Conservation (phyloP, 1,140 invertebrate genomes). For the Panagrolaimus sp. region DNA sequence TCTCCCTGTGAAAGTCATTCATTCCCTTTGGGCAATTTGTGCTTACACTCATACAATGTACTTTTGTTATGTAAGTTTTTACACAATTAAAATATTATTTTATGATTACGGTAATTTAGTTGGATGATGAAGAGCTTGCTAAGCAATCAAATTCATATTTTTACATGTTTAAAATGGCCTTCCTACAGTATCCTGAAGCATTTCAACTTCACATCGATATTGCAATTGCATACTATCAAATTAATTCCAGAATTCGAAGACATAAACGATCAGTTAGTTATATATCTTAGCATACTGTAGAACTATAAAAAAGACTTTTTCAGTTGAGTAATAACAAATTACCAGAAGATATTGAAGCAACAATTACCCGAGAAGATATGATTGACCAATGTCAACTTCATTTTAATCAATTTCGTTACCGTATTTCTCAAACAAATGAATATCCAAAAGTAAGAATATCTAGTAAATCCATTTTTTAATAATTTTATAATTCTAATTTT, state of each 20-base stretch:
- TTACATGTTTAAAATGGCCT: conserved; percentile 9
- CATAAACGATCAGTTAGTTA: too few species aligned
- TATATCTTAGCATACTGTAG: too few species aligned
- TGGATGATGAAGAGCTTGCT: background rate
- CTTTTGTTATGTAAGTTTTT: background rate
- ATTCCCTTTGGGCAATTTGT: conserved; percentile 9
- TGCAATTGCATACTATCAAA: background rate
- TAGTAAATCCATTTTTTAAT: too few species aligned
- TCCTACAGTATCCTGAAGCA: background rate
- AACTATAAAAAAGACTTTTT: too few species aligned
- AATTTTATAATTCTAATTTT: too few species aligned
- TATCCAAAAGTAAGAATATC: too few species aligned
- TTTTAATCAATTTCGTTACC: background rate
- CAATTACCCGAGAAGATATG: background rate
- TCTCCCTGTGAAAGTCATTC: background rate
- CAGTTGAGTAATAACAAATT: background rate
- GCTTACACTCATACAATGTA: background rate
- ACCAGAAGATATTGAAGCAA: background rate
- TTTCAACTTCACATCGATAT: conserved; percentile 5
- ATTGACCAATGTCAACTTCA: conserved; percentile 1
- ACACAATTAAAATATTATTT: background rate
- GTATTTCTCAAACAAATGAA: background rate
- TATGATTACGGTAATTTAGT: background rate
- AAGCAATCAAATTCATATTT: background rate
- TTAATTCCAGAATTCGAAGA: background rate